A percentile compares a stretch with the other conserved stretches of the same genome.
These are phyloP conservation scores for Melanotaenia nigrans DNA, from an alignment of 2,797 vertebrate genomes.

Conservation along the genomic window DNA sequence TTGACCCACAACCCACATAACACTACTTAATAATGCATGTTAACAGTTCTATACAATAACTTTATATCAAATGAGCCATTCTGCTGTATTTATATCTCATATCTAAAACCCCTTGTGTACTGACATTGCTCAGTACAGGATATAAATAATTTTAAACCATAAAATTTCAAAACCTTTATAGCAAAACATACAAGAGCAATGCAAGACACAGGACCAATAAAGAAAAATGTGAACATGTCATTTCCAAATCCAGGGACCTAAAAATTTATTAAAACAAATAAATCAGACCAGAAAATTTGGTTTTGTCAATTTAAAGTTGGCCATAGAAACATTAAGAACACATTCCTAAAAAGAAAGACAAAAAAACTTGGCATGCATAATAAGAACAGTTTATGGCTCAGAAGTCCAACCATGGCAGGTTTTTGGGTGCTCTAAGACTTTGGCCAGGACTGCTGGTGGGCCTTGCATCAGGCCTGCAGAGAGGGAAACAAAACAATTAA, in stretches of 20 bases:
- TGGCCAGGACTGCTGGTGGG: conserved; percentile 60
- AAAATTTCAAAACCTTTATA: neutral
- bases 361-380: neutral
- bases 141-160: neutral
- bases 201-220: neutral
- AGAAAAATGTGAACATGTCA: neutral
- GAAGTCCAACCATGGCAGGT: conserved; percentile 78
- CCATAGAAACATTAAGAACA: conserved; percentile 27
- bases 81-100: too few relatives aligned
- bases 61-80: too few relatives aligned
- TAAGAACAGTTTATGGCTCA: conserved; percentile 26
- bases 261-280: neutral
- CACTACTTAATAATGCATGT: too few relatives aligned
- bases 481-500: neutral
- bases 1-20: too few relatives aligned
- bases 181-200: neutral
- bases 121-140: too few relatives aligned
- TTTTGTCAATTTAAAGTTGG: neutral
- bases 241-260: neutral
- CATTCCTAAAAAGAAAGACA: neutral
- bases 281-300: neutral
- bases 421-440: conserved; percentile 76
- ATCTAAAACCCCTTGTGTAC: too few relatives aligned
- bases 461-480: conserved; percentile 36
- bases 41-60: too few relatives aligned